These are phyloP conservation scores for Poecile montanus DNA, from an alignment of 2,797 vertebrate genomes.

Conservation along the genomic window DNA sequence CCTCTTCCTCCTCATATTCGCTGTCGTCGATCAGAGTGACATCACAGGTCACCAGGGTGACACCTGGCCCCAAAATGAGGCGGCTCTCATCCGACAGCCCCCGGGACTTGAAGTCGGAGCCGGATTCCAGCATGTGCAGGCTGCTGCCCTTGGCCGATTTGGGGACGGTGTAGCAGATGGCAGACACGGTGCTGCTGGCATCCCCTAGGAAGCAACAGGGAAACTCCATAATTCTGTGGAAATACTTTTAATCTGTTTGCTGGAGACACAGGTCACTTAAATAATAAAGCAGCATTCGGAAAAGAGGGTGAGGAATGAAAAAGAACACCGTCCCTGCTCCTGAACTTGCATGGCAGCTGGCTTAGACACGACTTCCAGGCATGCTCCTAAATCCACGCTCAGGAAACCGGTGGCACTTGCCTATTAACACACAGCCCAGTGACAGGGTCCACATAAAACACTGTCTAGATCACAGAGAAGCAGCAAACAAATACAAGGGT, in stretches of 20 bases:
- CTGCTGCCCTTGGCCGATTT: conserved; percentile 91
- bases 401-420: background rate
- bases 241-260: background rate
- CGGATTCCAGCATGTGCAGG: conserved; percentile 85
- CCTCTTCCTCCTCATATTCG: conserved; percentile 95
- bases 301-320: background rate
- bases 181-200: conserved; percentile 88
- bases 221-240: fast-evolving
- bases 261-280: background rate
- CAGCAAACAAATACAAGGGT: background rate
- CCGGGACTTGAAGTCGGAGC: conserved; percentile 94
- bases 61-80: conserved; percentile 85
- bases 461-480: background rate
- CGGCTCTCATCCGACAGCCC: conserved; percentile 83
- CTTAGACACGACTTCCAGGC: background rate
- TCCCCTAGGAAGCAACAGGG: conserved; percentile 81
- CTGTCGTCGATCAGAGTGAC: conserved; percentile 92
- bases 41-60: conserved; percentile 88
- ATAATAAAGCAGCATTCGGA: background rate
- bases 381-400: background rate
- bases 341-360: background rate
- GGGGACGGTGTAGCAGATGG: conserved; percentile 89
- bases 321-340: background rate
- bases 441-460: background rate
- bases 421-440: background rate